Evolutionary conservation across 2,113 vertebrate species (phyloP), one percentile per base, ranked within the genome.

Genomic region (Rhinopomastus cyanomelas): DNA sequence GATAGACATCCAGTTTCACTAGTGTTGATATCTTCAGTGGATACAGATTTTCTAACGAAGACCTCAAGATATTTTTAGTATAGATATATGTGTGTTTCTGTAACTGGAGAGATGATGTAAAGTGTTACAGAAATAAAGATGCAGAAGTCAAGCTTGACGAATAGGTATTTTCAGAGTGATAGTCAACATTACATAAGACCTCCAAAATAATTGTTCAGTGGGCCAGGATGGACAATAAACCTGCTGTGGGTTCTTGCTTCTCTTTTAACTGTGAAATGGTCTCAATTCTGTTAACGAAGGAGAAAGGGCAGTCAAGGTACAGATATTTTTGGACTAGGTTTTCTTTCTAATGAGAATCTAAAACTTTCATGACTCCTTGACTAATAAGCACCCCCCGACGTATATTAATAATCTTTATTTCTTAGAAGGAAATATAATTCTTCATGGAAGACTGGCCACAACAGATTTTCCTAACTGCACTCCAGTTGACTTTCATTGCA

Each of bases 321-420:
- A 53, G n/a, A 37, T 83, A 82, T 59, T 91, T 93, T 29, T 67
- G 56, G 49, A 83, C 23, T 49, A 17, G 19, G 2, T 11, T 59
- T 6, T 60, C 23, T 77, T 67, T 87, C 74, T 87, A 84, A 92
- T 76, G 32, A 85, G 32, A 80, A 81, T 59, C 39, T 71, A 56
- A 91, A 95, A 87, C 37, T 93, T 89, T 78, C 30, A 37, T 23
- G 34, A 85, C n/a, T 89, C 42, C 51, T 76, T 89, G 51, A 82
- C 62, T 85, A 78, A 61, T 74, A 88, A 89, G 37, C 14, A 65
- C 20, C 36, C 23, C 21, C 20, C 65, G 21, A 18, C 92, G 26
- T 77, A 51, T 77, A 85, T 87, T 90, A 80, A 66, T 82, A 90
- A 42, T 7, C 13, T 73, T 75, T 87, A 69, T 74, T 91, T 75